Percentiles rank a stretch among this genome's conserved stretches.
These are phyloP conservation scores for Aphelenchoides fujianensis DNA, from an alignment of 1,140 invertebrate species.

Conservation along the genomic window DNA sequence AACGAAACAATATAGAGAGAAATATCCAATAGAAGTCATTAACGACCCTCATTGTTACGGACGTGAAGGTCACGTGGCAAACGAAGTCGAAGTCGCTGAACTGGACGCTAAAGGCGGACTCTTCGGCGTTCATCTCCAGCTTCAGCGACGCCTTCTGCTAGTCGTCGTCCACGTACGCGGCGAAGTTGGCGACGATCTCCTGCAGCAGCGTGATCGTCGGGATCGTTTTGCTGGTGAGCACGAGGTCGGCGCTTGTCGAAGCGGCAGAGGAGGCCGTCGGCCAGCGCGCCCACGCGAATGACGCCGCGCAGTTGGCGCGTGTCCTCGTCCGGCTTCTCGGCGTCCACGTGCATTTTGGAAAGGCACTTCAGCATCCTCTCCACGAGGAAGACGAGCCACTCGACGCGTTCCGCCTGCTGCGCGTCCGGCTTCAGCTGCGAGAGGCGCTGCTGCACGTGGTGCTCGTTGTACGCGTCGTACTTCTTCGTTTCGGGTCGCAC, in stretches of 20 bases:
- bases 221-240: constrained; percentile 88
- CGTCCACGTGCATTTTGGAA: constrained; percentile 71
- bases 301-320: constrained; percentile 78
- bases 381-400: constrained; percentile 7
- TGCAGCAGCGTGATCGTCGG: constrained; percentile 81
- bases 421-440: neutral
- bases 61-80: constrained; percentile 16
- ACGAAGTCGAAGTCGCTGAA: constrained; percentile 15
- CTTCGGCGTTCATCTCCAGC: neutral
- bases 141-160: neutral
- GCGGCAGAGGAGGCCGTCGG: constrained; percentile 83
- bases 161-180: constrained; percentile 68
- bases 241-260: constrained; percentile 84
- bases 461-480: constrained; percentile 20
- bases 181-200: constrained; percentile 71
- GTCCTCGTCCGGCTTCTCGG: constrained; percentile 65
- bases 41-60: constrained; percentile 11
- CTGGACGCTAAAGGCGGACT: constrained; percentile 5
- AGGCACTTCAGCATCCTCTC: constrained; percentile 87
- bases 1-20: too few relatives aligned
- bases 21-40: neutral
- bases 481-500: neutral
- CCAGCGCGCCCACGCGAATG: constrained; percentile 89
- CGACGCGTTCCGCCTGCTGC: neutral
- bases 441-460: neutral